Evolutionary conservation across 2,888 invertebrate species (phyloP), one percentile per base, ranked within the genome.

Genomic region (Perdita meconis): DNA sequence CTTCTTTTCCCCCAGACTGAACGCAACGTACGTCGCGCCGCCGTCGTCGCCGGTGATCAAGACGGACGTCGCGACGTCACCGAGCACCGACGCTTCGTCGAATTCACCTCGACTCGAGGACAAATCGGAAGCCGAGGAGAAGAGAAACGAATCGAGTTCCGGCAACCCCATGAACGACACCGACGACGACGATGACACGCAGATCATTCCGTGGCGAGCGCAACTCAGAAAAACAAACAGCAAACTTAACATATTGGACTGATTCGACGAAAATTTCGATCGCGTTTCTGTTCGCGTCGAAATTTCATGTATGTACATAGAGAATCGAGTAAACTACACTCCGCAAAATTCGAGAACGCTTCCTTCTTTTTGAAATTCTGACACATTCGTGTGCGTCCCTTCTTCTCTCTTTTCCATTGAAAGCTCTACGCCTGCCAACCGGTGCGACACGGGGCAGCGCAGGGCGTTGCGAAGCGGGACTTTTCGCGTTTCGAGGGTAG

Each of bases 211-310:
- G 0, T 97, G 97, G 97, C 94, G 97, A 88, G 97, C 97, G 36
- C 97, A 97, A 89, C 93, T 97, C 57, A 95, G 97, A 90, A 97
- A 97, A 93, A 97, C 97, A 16, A 97, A 97, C 92, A 97, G 97
- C 93, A 97, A 96, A 91, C 94, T 97, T 77, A 97, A 96, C 92
- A 94, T 97, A 86, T 94, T 97, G 89, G 97, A 96, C 91, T 95
- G 26, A 61, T n/a, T n/a, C n/a, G n/a, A n/a, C n/a, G n/a, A n/a
- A n/a, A n/a, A n/a, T n/a, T n/a, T n/a, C n/a, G n/a, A n/a, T n/a
- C n/a, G n/a, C n/a, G n/a, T n/a, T n/a, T n/a, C n/a, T n/a, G n/a
- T n/a, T n/a, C n/a, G n/a, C n/a, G n/a, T n/a, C n/a, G n/a, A n/a
- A n/a, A n/a, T n/a, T n/a, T n/a, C n/a, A n/a, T n/a, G n/a, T 63